phyloP scores from a whole-genome alignment of 2,797 vertebrate species.

The Dendrocincla fuliginosa region DNA sequence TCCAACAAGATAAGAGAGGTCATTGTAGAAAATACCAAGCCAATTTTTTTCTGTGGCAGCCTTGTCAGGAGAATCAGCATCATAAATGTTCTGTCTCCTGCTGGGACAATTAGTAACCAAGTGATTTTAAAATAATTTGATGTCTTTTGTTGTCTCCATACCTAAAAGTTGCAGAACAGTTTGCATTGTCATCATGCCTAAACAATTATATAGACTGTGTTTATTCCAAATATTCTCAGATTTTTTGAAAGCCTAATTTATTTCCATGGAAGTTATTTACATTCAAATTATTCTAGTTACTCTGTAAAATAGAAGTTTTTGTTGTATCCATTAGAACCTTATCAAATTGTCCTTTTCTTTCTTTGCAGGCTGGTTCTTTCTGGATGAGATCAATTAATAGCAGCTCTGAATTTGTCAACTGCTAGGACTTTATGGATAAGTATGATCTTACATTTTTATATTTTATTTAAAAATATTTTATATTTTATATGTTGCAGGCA shows the following conservation, averaged over 20 bases:
- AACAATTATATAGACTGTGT: neutral
- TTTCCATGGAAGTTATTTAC: neutral
- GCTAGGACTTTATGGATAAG: neutral
- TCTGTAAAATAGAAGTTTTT: neutral
- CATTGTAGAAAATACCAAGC: neutral
- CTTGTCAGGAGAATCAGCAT: neutral
- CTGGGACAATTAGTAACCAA: neutral
- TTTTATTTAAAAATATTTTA: neutral
- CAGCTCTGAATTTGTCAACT: neutral
- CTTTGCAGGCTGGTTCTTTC: neutral
- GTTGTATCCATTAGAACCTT: neutral
- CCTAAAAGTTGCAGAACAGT: neutral
- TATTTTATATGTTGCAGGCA: neutral
- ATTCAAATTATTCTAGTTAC: neutral
- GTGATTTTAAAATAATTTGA: constrained; percentile 1
- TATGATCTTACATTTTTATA: neutral
- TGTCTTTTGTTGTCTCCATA: neutral
- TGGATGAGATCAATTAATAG: neutral
- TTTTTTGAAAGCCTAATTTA: neutral
- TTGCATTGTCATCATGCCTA: neutral
- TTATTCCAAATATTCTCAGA: neutral
- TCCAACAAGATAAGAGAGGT: neutral
- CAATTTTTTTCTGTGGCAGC: constrained; percentile 19
- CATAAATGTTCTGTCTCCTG: neutral
- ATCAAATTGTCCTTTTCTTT: neutral